Evolutionary conservation across 2,113 vertebrate species (phyloP).

Genomic region (Pygoscelis adeliae): DNA sequence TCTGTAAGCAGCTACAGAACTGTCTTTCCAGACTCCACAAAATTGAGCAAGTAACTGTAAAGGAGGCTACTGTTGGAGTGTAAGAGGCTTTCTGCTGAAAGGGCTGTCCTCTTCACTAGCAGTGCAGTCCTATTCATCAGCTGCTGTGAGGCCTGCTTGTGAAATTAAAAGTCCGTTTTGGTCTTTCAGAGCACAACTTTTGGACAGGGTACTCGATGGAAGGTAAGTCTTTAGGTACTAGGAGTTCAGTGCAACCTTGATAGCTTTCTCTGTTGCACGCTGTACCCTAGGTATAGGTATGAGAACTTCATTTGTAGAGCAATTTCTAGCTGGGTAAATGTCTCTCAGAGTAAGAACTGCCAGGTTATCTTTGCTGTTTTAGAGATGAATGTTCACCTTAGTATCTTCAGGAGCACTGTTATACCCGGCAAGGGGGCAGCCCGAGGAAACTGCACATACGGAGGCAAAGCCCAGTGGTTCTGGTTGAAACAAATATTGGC

Average conservation of each 20-base stretch:
- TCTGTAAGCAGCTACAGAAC: background rate
- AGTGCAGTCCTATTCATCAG: background rate
- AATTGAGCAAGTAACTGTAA: background rate
- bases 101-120: background rate
- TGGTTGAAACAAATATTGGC: background rate
- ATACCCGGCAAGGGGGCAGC: background rate
- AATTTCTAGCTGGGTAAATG: background rate
- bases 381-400: background rate
- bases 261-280: background rate
- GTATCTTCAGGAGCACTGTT: background rate
- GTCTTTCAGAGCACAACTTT: background rate
- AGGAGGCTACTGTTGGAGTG: background rate
- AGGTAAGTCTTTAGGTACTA: background rate
- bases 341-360: background rate
- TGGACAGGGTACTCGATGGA: background rate
- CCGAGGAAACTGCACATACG: fast-evolving
- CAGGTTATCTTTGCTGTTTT: background rate
- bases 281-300: background rate
- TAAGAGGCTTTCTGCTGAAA: background rate
- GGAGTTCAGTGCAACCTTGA: background rate
- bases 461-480: background rate
- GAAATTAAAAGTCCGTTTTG: background rate
- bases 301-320: background rate
- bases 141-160: background rate
- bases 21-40: background rate